Evolutionary conservation across 2,888 invertebrate genomes (phyloP), one percentile per base, ranked within the genome.

Genomic region (Darwinula stevensoni): DNA sequence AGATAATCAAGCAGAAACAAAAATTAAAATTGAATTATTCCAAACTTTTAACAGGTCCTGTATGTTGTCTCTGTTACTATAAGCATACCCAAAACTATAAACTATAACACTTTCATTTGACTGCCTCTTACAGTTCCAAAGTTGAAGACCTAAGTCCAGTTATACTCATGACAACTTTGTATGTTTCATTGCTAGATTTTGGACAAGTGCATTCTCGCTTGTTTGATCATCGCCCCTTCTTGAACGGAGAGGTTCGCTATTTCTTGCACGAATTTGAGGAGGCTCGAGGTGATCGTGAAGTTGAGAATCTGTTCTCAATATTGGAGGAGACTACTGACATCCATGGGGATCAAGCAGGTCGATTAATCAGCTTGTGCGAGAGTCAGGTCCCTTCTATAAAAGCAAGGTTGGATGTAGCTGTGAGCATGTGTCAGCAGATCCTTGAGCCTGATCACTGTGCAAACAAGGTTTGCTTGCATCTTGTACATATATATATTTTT

Each of bases 241-340:
- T 80, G 36, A 71, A 66, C 52, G 76, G 78, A 34, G 82, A 82
- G 62, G 68, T 80, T 39, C 68, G 67, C 41, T 68, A 64, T 49
- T 69, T 74, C 53, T 50, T 78, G 4, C 67, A 67, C 40, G 76
- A 80, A 49, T 80, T 80, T 54, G 78, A 82, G 75, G 67, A 68
- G 44, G 68, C 65, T 45, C 58, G 78, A 36, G 62, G 63, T 31
- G 76, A 80, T 41, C 56, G 65, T 40, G 80, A 82, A 54, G 67
- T 75, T 3, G 71, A 71, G 44, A 61, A 64, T 40, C 56, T 82
- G 34, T 74, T 78, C 50, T 60, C 63, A 39, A 62, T 71, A 32
- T 57, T 75, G 26, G 73, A 76, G 49, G 64, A 65, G 42, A 58
- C 71, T 9, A 69, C 70, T 2, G 73, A 76, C 39, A 59, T 78